Conservation (phyloP, 2,888 invertebrate genomes). For the Calliopum simillimum region DNA sequence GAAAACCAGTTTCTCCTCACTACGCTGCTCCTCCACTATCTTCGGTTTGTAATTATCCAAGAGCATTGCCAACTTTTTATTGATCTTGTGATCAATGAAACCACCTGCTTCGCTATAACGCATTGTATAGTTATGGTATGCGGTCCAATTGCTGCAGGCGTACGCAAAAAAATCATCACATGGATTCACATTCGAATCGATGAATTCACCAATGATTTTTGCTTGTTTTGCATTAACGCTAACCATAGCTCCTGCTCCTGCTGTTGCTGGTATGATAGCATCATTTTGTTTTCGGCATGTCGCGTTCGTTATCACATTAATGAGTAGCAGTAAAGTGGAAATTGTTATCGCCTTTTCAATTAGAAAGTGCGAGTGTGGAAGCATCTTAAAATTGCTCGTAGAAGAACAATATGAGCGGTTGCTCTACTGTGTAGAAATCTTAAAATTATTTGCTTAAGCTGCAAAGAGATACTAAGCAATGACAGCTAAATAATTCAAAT, state of each 20-base stretch:
- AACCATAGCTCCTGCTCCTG: background rate
- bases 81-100: slow-evolving; percentile 54
- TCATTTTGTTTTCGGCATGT: background rate
- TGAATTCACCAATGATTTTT: slow-evolving; percentile 46
- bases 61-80: slow-evolving; percentile 47
- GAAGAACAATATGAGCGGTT: background rate
- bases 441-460: slow-evolving; percentile 15
- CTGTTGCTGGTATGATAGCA: background rate
- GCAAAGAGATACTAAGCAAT: slow-evolving; percentile 16
- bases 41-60: slow-evolving; percentile 36
- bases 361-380: slow-evolving; percentile 21
- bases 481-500: background rate
- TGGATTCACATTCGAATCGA: slow-evolving; percentile 44
- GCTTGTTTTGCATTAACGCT: slow-evolving; percentile 38
- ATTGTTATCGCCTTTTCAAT: slow-evolving; percentile 1
- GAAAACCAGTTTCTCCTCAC: background rate
- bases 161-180: slow-evolving; percentile 57
- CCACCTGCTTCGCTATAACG: slow-evolving; percentile 52
- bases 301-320: background rate
- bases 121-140: slow-evolving; percentile 41
- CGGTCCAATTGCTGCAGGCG: slow-evolving; percentile 58
- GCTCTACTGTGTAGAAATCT: background rate
- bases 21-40: background rate
- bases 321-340: background rate
- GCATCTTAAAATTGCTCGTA: background rate